phyloP scores from a whole-genome alignment of 1,140 invertebrate genomes.

The Drosophila ananassae region DNA sequence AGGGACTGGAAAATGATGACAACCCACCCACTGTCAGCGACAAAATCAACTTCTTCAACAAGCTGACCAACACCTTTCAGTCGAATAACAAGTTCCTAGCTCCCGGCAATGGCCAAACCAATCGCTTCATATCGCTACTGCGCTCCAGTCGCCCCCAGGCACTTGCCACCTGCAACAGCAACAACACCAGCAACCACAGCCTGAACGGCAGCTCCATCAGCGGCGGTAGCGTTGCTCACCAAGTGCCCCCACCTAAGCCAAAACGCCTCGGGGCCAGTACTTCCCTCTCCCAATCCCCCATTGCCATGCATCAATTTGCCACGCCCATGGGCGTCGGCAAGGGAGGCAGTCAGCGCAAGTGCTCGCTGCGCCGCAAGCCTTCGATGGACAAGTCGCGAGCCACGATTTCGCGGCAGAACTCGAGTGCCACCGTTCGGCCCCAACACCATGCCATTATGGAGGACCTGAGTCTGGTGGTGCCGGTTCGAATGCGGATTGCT shows the following conservation, averaged over 20 bases:
- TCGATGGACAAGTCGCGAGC: conserved; percentile 73
- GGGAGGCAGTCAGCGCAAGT: conserved; percentile 54
- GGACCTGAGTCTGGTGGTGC: conserved; percentile 75
- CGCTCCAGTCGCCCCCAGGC: conserved; percentile 53
- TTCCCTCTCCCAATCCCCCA: background rate
- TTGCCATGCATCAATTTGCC: conserved; percentile 41
- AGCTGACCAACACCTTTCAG: conserved; percentile 73
- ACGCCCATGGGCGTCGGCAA: conserved; percentile 43
- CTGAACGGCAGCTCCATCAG: conserved; percentile 1
- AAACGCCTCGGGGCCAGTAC: conserved; percentile 52
- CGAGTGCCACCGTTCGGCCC: conserved; percentile 56
- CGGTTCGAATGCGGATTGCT: conserved; percentile 71
- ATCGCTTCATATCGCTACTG: conserved; percentile 69
- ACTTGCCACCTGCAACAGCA: conserved; percentile 49
- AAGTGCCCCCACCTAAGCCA: conserved; percentile 65
- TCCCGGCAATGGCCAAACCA: conserved; percentile 14
- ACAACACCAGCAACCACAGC: conserved; percentile 12
- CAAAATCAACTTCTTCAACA: conserved; percentile 80
- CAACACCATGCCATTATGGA: conserved; percentile 77
- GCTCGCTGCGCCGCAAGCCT: conserved; percentile 67
- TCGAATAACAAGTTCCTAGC: conserved; percentile 29
- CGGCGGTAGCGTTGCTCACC: background rate
- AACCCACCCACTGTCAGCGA: conserved; percentile 56
- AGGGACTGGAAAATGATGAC: conserved; percentile 2
- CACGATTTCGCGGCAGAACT: conserved; percentile 64